These are phyloP conservation scores for Pogoniulus pusillus DNA, from an alignment of 2,797 vertebrate genomes.

Conservation along the genomic window DNA sequence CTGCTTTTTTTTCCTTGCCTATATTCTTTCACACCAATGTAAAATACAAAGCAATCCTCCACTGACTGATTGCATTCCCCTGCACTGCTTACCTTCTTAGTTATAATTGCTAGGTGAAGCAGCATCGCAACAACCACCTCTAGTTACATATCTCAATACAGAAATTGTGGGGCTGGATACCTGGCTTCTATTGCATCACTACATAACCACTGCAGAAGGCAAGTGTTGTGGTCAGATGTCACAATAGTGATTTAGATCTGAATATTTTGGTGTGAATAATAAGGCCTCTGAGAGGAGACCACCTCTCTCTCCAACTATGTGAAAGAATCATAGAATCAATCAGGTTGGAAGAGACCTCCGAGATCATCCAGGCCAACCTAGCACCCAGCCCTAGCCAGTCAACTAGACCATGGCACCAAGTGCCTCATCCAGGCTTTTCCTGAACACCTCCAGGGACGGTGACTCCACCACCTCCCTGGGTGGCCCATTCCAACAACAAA, in stretches of 20 bases:
- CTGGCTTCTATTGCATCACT: neutral
- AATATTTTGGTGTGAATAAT: neutral
- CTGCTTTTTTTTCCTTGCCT: neutral
- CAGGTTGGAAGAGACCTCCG: too few relatives aligned
- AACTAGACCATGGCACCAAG: too few relatives aligned
- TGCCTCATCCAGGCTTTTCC: too few relatives aligned
- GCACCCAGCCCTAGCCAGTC: too few relatives aligned
- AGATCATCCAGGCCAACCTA: too few relatives aligned
- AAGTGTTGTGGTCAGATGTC: neutral
- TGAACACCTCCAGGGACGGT: too few relatives aligned
- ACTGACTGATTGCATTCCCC: neutral
- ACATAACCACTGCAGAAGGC: neutral
- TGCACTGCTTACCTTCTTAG: neutral
- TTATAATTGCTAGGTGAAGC: neutral
- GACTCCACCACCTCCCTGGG: too few relatives aligned
- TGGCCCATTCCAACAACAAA: too few relatives aligned
- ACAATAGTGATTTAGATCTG: neutral
- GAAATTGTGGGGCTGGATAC: neutral
- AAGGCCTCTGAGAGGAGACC: too few relatives aligned
- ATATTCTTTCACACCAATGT: neutral
- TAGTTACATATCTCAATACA: neutral
- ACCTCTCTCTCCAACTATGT: too few relatives aligned
- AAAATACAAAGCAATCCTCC: neutral
- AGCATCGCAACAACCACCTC: neutral
- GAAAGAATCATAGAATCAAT: too few relatives aligned